Conservation (phyloP, 2,113 vertebrate genomes). For the Rallus limicola region DNA sequence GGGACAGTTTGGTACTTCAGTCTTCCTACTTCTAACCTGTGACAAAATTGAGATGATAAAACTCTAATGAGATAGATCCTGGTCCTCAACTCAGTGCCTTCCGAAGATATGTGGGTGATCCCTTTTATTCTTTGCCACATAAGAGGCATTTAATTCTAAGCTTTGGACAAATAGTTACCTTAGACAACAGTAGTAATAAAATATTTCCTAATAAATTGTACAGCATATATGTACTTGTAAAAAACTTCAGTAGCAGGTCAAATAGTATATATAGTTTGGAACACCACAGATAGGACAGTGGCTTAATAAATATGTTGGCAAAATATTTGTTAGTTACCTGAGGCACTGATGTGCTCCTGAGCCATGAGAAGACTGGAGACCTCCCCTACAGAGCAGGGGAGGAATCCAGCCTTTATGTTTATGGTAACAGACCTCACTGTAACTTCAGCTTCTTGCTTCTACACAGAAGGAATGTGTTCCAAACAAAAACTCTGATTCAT, state of each 20-base stretch:
- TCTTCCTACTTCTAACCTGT: neutral
- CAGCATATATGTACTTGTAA: neutral
- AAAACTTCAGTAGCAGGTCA: neutral
- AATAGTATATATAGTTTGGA: neutral
- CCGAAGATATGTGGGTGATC: accelerated
- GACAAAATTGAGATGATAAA: neutral
- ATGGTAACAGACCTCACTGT: neutral
- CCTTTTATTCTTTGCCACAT: neutral
- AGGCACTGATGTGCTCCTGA: neutral
- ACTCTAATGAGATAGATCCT: neutral
- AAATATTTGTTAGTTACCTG: neutral
- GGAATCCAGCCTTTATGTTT: neutral
- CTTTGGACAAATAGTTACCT: neutral
- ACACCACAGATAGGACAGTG: neutral
- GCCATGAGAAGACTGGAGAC: neutral
- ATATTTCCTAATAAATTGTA: neutral
- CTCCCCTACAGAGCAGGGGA: neutral
- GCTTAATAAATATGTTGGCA: neutral
- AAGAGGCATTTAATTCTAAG: neutral
- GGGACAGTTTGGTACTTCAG: neutral
- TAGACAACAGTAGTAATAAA: neutral
- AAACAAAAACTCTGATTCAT: neutral
- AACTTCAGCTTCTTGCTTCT: neutral
- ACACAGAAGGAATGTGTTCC: neutral
- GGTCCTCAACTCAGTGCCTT: neutral